Evolutionary conservation across 1,140 invertebrate species (phyloP).

Genomic region (Choristoneura fumiferana): DNA sequence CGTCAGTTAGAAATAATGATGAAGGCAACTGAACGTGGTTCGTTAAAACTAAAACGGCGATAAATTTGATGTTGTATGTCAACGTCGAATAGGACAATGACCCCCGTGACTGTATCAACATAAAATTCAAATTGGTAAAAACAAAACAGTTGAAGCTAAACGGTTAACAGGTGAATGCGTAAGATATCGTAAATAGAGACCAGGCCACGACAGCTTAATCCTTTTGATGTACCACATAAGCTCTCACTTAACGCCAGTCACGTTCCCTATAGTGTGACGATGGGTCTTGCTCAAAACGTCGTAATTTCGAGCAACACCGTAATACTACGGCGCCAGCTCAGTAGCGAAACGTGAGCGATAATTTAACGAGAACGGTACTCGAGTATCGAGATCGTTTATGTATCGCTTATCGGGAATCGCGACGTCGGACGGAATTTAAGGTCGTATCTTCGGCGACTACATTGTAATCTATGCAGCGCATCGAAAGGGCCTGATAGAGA

Average conservation of each 20-base stretch:
- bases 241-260: slow-evolving; percentile 17
- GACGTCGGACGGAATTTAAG: slow-evolving; percentile 59
- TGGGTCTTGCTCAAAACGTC: slow-evolving; percentile 29
- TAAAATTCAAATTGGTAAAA: no score
- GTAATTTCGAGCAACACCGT: slow-evolving; percentile 38
- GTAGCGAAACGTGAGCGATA: slow-evolving; percentile 75
- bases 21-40: no score
- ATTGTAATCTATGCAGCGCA: slow-evolving; percentile 33
- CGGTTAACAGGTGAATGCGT: slow-evolving; percentile 6
- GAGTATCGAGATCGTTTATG: slow-evolving; percentile 62
- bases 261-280: slow-evolving; percentile 26
- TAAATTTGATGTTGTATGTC: no score
- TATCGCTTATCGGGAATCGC: slow-evolving; percentile 68
- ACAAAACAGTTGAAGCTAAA: no score
- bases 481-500: slow-evolving; percentile 38
- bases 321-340: slow-evolving; percentile 46
- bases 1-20: no score
- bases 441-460: slow-evolving; percentile 27
- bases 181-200: slow-evolving; percentile 4
- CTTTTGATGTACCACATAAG: slow-evolving; percentile 1
- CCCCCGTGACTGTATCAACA: no score
- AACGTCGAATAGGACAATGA: no score
- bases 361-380: slow-evolving; percentile 70
- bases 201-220: background rate
- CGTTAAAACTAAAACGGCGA: no score